Evolutionary conservation across 2,888 invertebrate species (phyloP), one percentile per base, ranked within the genome.

Genomic region (Cataglyphis cursor): DNA sequence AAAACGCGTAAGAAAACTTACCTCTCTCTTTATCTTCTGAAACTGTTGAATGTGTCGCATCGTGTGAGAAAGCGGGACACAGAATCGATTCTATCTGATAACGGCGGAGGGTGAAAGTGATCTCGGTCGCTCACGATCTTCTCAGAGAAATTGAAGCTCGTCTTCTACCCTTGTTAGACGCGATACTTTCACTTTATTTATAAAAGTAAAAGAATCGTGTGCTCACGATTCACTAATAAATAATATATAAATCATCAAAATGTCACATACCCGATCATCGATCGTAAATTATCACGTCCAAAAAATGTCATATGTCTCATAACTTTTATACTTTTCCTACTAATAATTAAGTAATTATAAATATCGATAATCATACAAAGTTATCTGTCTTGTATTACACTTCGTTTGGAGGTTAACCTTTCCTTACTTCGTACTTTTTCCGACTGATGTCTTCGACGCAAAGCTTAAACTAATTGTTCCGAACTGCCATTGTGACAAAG

Each of bases 81-180:
- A 72, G 72, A 44, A 8, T 51, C 28, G 86, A 89, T 89, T 41
- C 31, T 64, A 72, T 59, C 24, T 83, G 89, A 88, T 88, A 90
- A 88, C 75, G 83, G 5, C 61, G 81, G 64, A 73, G 84, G 72
- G 82, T 86, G 68, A 87, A 78, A 90, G 85, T 83, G 81, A 87
- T 80, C 86, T 83, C 72, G 82, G 83, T 85, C 84, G 84, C 73
- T 85, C 87, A 83, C 85, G 87, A 90, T 85, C 84, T 44, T 88
- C 81, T 76, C 57, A 80, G 86, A 86, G 86, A 89, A 88, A 86
- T 88, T 90, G 83, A 90, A 84, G 86, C 82, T 86, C 83, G 73
- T 84, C 83, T 82, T 73, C 84, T 84, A 81, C 80, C 83, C 64
- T 91, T 75, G 82, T 24, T 73, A 62, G 41, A 89, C 89, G 89